Evolutionary conservation across 2,797 vertebrate species (phyloP).

Genomic region (Eptatretus atami): DNA sequence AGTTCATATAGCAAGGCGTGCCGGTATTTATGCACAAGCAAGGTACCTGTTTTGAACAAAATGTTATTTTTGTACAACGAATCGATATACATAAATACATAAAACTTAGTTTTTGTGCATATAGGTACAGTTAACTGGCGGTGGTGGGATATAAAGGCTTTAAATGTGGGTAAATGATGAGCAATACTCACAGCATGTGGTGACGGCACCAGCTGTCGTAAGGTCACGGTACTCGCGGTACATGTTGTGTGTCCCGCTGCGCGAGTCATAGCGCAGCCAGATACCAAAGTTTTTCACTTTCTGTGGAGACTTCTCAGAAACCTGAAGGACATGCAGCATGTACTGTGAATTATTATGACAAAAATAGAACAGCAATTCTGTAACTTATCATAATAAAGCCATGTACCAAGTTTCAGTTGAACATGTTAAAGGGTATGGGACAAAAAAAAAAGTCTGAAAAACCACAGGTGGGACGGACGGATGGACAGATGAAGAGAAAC

Average conservation of each 20-base stretch:
- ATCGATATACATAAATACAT: too few species aligned
- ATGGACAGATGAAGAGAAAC: too few species aligned
- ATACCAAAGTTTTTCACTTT: conserved; percentile 91
- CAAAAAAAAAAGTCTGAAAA: too few species aligned
- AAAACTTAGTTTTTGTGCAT: too few species aligned
- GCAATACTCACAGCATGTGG: conserved; percentile 63
- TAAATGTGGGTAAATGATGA: not conserved
- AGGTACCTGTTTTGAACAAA: too few species aligned
- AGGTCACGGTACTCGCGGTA: conserved; percentile 87
- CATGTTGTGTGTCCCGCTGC: conserved; percentile 95
- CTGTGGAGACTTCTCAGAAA: conserved; percentile 61
- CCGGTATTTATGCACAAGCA: too few species aligned
- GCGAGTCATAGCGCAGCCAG: conserved; percentile 88
- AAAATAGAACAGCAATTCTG: not conserved
- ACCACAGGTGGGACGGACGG: too few species aligned
- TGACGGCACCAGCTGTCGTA: conserved; percentile 70
- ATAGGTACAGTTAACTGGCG: too few species aligned
- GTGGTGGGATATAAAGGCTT: too few species aligned
- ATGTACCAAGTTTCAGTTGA: not conserved
- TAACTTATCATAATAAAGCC: not conserved
- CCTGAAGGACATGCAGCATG: conserved; percentile 16
- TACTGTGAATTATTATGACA: not conserved
- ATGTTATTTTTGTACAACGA: too few species aligned
- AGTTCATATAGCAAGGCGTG: too few species aligned
- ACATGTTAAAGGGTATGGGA: not conserved